Conservation (phyloP, 1,140 invertebrate genomes). For the Magallana angulata region DNA sequence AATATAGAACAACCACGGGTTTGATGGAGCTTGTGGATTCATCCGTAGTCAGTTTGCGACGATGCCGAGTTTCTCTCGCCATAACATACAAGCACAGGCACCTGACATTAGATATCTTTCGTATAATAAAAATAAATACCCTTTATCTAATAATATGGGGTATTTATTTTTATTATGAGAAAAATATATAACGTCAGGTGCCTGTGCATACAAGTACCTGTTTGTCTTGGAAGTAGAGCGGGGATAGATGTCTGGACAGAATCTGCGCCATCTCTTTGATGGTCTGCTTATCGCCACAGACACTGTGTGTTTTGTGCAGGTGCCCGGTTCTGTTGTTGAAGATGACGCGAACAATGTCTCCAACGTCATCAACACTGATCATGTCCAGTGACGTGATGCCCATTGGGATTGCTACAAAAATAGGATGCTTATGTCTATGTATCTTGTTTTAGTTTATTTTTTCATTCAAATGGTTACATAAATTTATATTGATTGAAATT, state of each 20-base stretch:
- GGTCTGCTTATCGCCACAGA: slow-evolving; percentile 74
- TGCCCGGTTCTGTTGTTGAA: slow-evolving; percentile 60
- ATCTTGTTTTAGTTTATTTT: too few relatives aligned
- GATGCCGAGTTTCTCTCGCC: too few relatives aligned
- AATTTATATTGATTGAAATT: too few relatives aligned
- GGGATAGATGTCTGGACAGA: slow-evolving; percentile 47
- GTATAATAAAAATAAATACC: too few relatives aligned
- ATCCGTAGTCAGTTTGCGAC: too few relatives aligned
- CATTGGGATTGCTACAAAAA: slow-evolving; percentile 70
- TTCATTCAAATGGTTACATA: too few relatives aligned
- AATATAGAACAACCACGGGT: too few relatives aligned
- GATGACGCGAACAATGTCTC: slow-evolving; percentile 63
- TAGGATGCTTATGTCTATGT: neutral
- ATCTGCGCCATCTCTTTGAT: slow-evolving; percentile 69
- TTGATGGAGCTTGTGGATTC: too few relatives aligned
- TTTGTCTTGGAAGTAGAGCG: neutral
- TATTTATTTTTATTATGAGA: too few relatives aligned
- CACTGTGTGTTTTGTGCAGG: slow-evolving; percentile 68
- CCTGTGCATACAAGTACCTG: neutral
- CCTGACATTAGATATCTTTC: too few relatives aligned
- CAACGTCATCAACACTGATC: slow-evolving; percentile 72
- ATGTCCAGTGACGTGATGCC: slow-evolving; percentile 69
- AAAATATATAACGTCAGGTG: too few relatives aligned
- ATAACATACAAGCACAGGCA: neutral
- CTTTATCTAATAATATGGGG: too few relatives aligned